Conservation (phyloP, 1,140 invertebrate genomes). For the Atta colombica region DNA sequence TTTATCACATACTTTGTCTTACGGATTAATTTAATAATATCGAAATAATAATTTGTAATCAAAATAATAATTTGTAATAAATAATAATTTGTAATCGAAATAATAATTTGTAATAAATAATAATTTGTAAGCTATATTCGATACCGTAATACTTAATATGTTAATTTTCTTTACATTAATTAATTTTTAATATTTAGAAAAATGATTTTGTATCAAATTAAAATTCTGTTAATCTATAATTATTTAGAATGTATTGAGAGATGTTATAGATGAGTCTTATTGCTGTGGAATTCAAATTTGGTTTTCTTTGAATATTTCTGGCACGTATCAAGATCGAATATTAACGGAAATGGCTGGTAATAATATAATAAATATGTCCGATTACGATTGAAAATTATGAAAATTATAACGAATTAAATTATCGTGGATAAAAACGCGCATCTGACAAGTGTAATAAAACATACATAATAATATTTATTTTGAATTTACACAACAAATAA, state of each 20-base stretch:
- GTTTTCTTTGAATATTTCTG: conserved; percentile 4
- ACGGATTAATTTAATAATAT: no score
- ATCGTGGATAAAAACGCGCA: background rate
- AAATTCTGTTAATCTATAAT: background rate
- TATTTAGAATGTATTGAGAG: background rate
- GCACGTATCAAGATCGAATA: background rate
- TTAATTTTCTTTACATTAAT: background rate
- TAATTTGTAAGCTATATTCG: background rate
- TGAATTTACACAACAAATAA: conserved; percentile 20
- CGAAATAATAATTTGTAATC: background rate
- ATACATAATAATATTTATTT: conserved; percentile 6
- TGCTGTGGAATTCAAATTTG: background rate
- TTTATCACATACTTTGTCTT: no score
- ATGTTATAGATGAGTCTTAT: background rate
- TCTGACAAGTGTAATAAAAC: background rate
- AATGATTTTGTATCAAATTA: background rate
- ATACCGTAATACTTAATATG: background rate
- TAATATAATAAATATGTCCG: background rate
- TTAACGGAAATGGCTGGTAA: background rate
- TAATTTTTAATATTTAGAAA: background rate
- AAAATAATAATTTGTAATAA: background rate
- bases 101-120: background rate
- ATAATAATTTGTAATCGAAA: no score
- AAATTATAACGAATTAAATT: background rate
- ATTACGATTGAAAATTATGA: conserved; percentile 16